A percentile compares a stretch with the other conserved stretches of the same genome.
Evolutionary conservation across 2,797 vertebrate species (phyloP).

Genomic region (Poeciliopsis presidionis): DNA sequence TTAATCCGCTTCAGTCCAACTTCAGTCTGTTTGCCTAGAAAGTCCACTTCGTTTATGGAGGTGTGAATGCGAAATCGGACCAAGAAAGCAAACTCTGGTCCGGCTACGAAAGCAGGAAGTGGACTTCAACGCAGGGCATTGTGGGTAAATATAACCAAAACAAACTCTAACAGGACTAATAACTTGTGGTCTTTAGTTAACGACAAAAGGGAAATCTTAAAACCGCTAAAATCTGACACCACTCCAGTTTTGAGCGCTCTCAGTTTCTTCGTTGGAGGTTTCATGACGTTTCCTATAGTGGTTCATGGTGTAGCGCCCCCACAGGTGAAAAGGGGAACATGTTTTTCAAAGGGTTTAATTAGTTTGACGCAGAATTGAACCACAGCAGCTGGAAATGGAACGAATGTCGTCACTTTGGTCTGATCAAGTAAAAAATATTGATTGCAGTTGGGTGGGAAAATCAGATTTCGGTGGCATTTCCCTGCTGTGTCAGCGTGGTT

Average conservation of each 20-base stretch:
- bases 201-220: not conserved
- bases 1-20: not conserved
- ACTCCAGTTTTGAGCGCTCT: not conserved
- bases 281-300: not conserved
- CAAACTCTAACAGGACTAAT: not conserved
- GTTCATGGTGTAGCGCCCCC: not conserved
- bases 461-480: too few relatives aligned
- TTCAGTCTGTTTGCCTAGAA: not conserved
- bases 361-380: not conserved
- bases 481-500: too few relatives aligned
- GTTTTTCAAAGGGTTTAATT: not conserved
- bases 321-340: not conserved
- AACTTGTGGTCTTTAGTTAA: not conserved
- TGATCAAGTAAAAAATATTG: too few relatives aligned
- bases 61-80: not conserved
- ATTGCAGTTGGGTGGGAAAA: too few relatives aligned
- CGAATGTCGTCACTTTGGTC: not conserved
- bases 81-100: not conserved
- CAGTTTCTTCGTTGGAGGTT: not conserved
- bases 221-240: too few relatives aligned
- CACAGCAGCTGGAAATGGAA: not conserved
- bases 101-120: not conserved
- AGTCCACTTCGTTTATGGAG: not conserved
- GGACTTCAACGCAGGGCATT: not conserved
- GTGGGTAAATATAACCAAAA: not conserved